Evolutionary conservation across 2,797 vertebrate species (phyloP), one percentile per base, ranked within the genome.

Genomic region (Neomorphus geoffroyi): DNA sequence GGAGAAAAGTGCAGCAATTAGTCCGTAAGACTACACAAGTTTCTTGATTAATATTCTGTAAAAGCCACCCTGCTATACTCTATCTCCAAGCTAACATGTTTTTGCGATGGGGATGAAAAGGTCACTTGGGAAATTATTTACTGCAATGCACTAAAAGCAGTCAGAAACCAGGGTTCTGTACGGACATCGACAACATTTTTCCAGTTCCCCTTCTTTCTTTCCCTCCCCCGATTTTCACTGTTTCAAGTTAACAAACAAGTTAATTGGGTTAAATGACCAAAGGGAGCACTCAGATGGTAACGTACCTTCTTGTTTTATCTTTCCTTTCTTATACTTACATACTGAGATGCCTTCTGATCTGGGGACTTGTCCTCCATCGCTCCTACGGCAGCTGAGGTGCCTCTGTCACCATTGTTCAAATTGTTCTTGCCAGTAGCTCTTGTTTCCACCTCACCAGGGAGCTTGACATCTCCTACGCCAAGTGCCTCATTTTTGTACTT

Each of bases 401-500:
- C 98, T 96, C 97, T 94, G 51, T 98, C 98, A 75, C 98, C 98
- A 33, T 94, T 94, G 45, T 97, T 92, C 37, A 93, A 50, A 15
- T 83, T 87, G 33, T n/a, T 80, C 79, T 92, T 93, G 28, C 96
- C 93, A 54, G 78, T 27, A n/a, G 81, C 81, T 53, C 97, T 97
- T 2, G 58, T 51, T 75, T 97, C 97, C 94, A 99, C 90, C 67
- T 99, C 98, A 58, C 98, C 98, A 1, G 99, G 99, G 86, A 99
- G 97, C 92, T 98, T 97, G 61, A 99, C 97, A 62, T 99, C 99
- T 48, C 98, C 99, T 13, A 99, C 98, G 1, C 99, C 99, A 67
- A 99, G 98, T 1, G 99, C 99, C 93, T 99, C 99, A 0, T 97
- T 98, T 97, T 99, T 99, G 94, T 99, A 99, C 94, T 99, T 99